phyloP scores from a whole-genome alignment of 2,888 invertebrate genomes.

The Drosophila borealis region DNA sequence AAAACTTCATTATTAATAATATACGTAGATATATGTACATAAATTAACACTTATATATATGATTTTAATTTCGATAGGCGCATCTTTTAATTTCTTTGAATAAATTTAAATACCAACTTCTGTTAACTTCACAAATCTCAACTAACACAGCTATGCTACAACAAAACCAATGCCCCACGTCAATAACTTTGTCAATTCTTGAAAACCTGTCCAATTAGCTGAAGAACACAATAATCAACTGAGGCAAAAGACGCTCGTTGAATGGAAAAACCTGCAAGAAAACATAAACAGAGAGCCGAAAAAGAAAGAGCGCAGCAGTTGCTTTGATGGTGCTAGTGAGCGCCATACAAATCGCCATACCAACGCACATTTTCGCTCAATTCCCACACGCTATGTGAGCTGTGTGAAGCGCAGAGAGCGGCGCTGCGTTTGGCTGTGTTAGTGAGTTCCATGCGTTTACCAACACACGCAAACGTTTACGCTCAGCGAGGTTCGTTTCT shows the following conservation, averaged over 20 bases:
- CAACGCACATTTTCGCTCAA: constrained; percentile 10
- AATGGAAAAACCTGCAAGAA: background rate
- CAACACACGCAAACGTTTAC: constrained; percentile 13
- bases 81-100: background rate
- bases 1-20: too few species aligned
- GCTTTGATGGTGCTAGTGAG: constrained; percentile 30
- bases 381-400: background rate
- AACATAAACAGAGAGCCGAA: constrained; percentile 39
- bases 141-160: background rate
- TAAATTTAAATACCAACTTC: background rate
- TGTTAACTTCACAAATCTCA: constrained; percentile 6
- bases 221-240: background rate
- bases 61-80: too few species aligned
- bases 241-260: background rate
- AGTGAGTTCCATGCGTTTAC: constrained; percentile 24
- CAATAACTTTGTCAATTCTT: background rate
- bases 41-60: too few species aligned
- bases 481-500: background rate
- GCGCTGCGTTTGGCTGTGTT: constrained; percentile 28
- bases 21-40: too few species aligned
- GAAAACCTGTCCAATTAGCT: constrained; percentile 19
- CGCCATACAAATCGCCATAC: constrained; percentile 14
- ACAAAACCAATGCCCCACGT: background rate
- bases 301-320: constrained; percentile 28
- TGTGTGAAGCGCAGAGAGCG: constrained; percentile 48